Conservation (phyloP, 92 coral and sea anemone genomes). For the Pocillopora grandis region DNA sequence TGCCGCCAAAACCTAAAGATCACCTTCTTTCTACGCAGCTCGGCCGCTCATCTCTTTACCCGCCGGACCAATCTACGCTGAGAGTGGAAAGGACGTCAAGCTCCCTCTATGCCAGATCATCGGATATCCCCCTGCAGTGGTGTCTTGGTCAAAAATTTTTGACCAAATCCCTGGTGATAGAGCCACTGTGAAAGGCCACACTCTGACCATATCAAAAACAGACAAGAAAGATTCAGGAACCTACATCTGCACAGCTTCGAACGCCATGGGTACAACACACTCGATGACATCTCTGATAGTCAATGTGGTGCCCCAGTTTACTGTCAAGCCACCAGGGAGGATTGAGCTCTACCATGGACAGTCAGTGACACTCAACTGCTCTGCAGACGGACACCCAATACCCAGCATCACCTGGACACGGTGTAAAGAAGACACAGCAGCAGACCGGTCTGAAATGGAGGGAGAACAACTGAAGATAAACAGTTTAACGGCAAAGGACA, state of each 20-base stretch:
- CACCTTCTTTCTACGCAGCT: background rate
- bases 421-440: constrained; percentile 20
- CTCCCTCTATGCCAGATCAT: constrained; percentile 48
- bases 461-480: constrained; percentile 19
- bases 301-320: constrained; percentile 45
- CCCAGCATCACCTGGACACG: constrained; percentile 37
- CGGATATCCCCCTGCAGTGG: constrained; percentile 59
- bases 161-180: constrained; percentile 50
- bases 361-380: constrained; percentile 29
- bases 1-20: background rate
- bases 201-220: constrained; percentile 46
- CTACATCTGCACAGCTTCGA: constrained; percentile 55
- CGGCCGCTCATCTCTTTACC: constrained; percentile 32
- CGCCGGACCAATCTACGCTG: constrained; percentile 25
- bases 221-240: constrained; percentile 56
- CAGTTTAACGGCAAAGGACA: constrained; percentile 27
- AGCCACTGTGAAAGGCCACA: constrained; percentile 39
- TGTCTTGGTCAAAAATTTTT: constrained; percentile 54
- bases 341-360: constrained; percentile 24
- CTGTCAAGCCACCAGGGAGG: constrained; percentile 30
- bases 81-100: constrained; percentile 20
- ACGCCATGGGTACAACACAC: constrained; percentile 56
- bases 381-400: constrained; percentile 20
- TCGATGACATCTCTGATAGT: constrained; percentile 46
- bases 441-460: background rate